Evolutionary conservation across 2,888 invertebrate genomes (phyloP).

Genomic region (Trichogramma dendrolimi): DNA sequence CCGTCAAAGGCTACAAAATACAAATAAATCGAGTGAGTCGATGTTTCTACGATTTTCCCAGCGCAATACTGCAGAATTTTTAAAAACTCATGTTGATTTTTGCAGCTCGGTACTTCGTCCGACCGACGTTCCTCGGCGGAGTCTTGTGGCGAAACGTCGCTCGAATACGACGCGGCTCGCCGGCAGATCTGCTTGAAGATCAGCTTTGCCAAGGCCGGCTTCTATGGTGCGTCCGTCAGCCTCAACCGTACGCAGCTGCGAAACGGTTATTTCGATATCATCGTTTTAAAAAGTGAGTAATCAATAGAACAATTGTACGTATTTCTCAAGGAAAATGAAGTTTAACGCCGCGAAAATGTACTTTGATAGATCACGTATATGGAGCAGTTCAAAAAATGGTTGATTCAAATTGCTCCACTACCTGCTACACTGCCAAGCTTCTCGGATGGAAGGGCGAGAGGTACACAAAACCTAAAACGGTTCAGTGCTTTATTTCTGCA

Average conservation of each 20-base stretch:
- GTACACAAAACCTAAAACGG: conserved; percentile 75
- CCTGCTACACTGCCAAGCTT: conserved; percentile 81
- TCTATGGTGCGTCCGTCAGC: conserved; percentile 75
- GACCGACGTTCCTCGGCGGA: background rate
- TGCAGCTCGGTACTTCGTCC: conserved; percentile 37
- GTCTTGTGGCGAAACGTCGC: background rate
- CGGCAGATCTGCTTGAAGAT: conserved; percentile 74
- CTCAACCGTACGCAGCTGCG: conserved; percentile 72
- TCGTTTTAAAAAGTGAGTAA: conserved; percentile 75
- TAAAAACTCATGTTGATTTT: too few species aligned
- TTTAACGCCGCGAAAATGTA: too few species aligned
- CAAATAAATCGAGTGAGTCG: conserved; percentile 42
- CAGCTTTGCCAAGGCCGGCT: conserved; percentile 74
- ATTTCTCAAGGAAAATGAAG: too few species aligned
- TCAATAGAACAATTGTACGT: too few species aligned
- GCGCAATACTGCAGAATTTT: too few species aligned
- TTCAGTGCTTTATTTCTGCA: conserved; percentile 84
- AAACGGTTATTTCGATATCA: conserved; percentile 88
- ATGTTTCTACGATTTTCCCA: too few species aligned
- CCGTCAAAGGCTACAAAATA: conserved; percentile 57
- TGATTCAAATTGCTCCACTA: conserved; percentile 77
- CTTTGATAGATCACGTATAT: conserved; percentile 57
- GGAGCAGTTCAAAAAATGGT: conserved; percentile 83
- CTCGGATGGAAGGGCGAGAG: conserved; percentile 59
- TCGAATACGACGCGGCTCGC: conserved; percentile 74